Evolutionary conservation across 2,797 vertebrate species (phyloP).

Genomic region (Phoeniculus purpureus): DNA sequence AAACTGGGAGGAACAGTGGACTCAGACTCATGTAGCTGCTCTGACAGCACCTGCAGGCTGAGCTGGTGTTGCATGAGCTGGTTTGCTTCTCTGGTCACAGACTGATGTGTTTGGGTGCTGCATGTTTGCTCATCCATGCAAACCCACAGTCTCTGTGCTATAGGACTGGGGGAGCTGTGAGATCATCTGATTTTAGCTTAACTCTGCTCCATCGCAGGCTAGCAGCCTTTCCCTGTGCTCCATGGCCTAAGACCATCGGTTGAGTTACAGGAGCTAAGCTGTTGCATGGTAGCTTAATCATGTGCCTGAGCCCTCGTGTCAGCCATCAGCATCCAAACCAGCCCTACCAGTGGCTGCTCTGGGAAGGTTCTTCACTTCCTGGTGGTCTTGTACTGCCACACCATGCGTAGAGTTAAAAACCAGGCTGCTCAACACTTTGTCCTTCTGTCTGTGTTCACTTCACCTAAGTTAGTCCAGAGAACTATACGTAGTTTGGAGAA

Average conservation of each 20-base stretch:
- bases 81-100: background rate
- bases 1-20: background rate
- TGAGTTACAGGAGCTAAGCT: background rate
- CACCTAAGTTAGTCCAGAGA: slow-evolving; percentile 15
- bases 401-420: background rate
- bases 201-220: background rate
- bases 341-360: background rate
- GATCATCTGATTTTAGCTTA: background rate
- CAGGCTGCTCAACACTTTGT: background rate
- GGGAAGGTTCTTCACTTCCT: background rate
- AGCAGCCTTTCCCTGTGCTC: background rate
- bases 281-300: background rate
- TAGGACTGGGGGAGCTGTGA: background rate
- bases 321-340: background rate
- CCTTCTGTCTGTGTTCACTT: slow-evolving; percentile 58
- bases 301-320: background rate
- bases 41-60: background rate
- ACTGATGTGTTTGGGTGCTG: background rate
- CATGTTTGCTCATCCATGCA: background rate
- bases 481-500: background rate
- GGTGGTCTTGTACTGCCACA: background rate
- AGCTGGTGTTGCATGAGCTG: slow-evolving; percentile 7
- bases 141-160: background rate
- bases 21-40: background rate
- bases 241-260: background rate